phyloP scores from a whole-genome alignment of 2,888 invertebrate genomes.

The Drosophila greeni region DNA sequence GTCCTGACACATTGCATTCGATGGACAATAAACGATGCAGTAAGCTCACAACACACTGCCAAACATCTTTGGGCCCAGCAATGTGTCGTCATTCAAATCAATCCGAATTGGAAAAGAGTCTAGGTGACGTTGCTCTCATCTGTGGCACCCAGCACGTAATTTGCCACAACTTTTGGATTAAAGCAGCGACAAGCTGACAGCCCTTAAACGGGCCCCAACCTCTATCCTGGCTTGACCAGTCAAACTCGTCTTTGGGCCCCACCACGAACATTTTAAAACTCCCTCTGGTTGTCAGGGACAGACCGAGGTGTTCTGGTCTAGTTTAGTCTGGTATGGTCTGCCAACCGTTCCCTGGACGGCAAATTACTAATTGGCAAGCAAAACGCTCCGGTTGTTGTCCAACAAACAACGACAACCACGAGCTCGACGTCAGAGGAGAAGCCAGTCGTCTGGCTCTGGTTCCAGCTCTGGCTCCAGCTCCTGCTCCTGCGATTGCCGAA shows the following conservation, averaged over 20 bases:
- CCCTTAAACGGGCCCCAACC: constrained; percentile 6
- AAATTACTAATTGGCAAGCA: constrained; percentile 73
- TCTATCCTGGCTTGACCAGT: not conserved
- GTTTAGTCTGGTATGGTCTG: constrained; percentile 11
- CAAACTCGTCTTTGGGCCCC: constrained; percentile 1
- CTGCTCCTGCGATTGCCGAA: constrained; percentile 14
- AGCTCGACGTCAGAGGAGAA: constrained; percentile 23
- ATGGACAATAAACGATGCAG: constrained; percentile 53
- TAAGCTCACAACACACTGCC: constrained; percentile 51
- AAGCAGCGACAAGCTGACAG: constrained; percentile 29
- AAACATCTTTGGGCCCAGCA: constrained; percentile 46
- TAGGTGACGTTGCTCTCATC: not conserved
- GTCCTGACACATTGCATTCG: constrained; percentile 13
- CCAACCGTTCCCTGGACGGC: constrained; percentile 48
- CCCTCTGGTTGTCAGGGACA: constrained; percentile 48
- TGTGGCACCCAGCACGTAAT: not conserved
- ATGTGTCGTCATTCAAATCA: constrained; percentile 55
- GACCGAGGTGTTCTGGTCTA: constrained; percentile 17
- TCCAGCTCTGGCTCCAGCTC: constrained; percentile 2
- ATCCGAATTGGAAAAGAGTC: constrained; percentile 60
- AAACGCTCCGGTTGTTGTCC: constrained; percentile 70
- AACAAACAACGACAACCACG: constrained; percentile 58
- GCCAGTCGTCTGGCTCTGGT: constrained; percentile 9
- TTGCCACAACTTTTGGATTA: constrained; percentile 21
- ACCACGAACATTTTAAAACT: constrained; percentile 30